Evolutionary conservation across 1,140 invertebrate genomes (phyloP).

Genomic region (Mercenaria mercenaria): DNA sequence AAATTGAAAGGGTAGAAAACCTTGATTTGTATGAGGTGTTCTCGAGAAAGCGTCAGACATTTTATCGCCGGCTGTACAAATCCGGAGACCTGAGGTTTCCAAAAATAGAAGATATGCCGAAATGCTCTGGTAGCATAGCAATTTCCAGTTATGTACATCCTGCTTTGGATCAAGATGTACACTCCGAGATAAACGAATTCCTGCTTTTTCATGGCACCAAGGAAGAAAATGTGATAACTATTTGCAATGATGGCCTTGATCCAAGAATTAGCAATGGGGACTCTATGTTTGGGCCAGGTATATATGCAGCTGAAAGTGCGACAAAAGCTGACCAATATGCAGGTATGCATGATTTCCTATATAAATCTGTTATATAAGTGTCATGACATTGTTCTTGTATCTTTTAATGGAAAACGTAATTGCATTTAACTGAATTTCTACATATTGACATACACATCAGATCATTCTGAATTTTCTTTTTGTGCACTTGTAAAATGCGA

Average conservation of each 20-base stretch:
- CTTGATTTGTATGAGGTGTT: slow-evolving; percentile 28
- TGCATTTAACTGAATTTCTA: no score
- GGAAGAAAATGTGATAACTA: neutral
- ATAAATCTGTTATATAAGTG: neutral
- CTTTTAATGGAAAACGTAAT: no score
- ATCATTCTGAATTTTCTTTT: no score
- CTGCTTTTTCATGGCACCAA: slow-evolving; percentile 61
- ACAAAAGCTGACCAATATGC: slow-evolving; percentile 61
- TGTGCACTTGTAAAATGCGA: no score
- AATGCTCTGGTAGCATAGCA: neutral
- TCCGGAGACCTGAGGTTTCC: neutral
- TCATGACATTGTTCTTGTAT: neutral
- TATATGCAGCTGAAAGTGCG: slow-evolving; percentile 56
- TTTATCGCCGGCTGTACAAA: neutral
- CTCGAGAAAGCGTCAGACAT: neutral
- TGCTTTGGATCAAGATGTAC: neutral
- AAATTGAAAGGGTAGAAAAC: slow-evolving; percentile 59
- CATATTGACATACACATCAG: no score
- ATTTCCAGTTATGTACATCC: neutral
- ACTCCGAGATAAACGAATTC: slow-evolving; percentile 49
- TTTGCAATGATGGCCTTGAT: slow-evolving; percentile 43
- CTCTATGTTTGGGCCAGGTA: slow-evolving; percentile 47
- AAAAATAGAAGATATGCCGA: neutral
- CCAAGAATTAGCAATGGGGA: neutral
- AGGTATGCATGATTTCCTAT: no score